A percentile compares a stretch with the other conserved stretches of the same genome.
These are phyloP conservation scores for Anarsia innoxiella DNA, from an alignment of 2,888 invertebrate genomes.

Conservation along the genomic window DNA sequence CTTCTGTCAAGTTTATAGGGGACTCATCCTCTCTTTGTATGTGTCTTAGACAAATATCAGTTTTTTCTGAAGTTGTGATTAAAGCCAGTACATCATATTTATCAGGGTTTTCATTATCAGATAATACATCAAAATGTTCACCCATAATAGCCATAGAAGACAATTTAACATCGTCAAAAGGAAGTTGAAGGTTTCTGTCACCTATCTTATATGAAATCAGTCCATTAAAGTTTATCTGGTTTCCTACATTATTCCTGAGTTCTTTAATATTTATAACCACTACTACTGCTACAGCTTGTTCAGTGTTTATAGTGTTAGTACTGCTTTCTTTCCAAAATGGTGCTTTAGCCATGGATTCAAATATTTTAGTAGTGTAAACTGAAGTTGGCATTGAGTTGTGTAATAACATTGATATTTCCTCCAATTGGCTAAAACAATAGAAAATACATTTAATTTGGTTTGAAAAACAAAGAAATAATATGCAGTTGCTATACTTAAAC, in stretches of 20 bases:
- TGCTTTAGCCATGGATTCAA: constrained; percentile 22
- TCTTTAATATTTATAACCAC: constrained; percentile 40
- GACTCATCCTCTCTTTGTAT: constrained; percentile 24
- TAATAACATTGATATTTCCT: no score
- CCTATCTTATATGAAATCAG: constrained; percentile 35
- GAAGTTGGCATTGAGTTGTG: no score
- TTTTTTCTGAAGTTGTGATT: constrained; percentile 38
- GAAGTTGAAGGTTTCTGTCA: constrained; percentile 34
- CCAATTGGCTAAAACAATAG: no score
- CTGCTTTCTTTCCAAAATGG: constrained; percentile 40
- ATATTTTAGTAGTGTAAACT: constrained; percentile 53
- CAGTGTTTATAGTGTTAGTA: constrained; percentile 21
- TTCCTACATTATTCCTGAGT: constrained; percentile 30
- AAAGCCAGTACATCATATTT: constrained; percentile 32
- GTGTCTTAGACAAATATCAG: constrained; percentile 36
- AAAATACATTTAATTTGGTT: no score
- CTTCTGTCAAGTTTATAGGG: constrained; percentile 23
- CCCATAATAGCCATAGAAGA: constrained; percentile 40
- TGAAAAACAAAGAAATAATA: no score
- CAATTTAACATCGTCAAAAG: constrained; percentile 40
- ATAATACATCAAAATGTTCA: constrained; percentile 43
- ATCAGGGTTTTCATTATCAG: constrained; percentile 22
- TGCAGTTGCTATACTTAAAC: constrained; percentile 36
- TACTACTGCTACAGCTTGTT: constrained; percentile 28
- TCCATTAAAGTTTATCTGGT: constrained; percentile 39